Evolutionary conservation across 2,888 invertebrate genomes (phyloP).

Genomic region (Mongoloraphidia duomilia): DNA sequence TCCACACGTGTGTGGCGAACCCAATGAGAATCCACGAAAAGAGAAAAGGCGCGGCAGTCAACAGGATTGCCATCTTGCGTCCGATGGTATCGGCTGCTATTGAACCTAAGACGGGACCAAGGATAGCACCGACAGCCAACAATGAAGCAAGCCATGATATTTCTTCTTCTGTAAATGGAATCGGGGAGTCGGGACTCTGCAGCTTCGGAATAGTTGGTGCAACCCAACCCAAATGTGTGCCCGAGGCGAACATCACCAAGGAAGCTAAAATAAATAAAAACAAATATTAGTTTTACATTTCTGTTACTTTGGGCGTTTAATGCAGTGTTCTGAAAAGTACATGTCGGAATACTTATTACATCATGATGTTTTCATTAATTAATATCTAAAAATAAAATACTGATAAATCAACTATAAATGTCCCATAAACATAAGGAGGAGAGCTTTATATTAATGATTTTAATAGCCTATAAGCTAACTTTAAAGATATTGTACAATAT

Average conservation of each 20-base stretch:
- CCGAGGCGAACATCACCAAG: conserved; percentile 23
- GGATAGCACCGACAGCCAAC: conserved; percentile 42
- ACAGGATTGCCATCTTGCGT: conserved; percentile 39
- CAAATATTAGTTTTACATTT: no score
- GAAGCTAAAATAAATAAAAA: conserved; percentile 20
- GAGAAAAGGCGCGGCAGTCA: conserved; percentile 40
- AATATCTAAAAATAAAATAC: no score
- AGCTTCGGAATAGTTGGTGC: conserved; percentile 25
- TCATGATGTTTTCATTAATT: no score
- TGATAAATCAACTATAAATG: no score
- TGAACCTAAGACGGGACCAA: conserved; percentile 44
- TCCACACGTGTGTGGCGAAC: conserved; percentile 34
- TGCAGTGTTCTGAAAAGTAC: no score
- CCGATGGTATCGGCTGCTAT: conserved; percentile 44
- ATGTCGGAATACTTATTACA: no score
- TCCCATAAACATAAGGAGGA: no score
- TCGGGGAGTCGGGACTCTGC: conserved; percentile 20
- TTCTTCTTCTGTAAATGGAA: conserved; percentile 30
- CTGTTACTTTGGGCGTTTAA: no score
- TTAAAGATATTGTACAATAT: no score
- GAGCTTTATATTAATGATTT: no score
- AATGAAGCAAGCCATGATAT: conserved; percentile 43
- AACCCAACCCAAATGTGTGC: conserved; percentile 30
- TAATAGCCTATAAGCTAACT: no score
- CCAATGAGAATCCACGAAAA: conserved; percentile 42